Evolutionary conservation across 1,140 invertebrate species (phyloP).

Genomic region (Bombus huntii): DNA sequence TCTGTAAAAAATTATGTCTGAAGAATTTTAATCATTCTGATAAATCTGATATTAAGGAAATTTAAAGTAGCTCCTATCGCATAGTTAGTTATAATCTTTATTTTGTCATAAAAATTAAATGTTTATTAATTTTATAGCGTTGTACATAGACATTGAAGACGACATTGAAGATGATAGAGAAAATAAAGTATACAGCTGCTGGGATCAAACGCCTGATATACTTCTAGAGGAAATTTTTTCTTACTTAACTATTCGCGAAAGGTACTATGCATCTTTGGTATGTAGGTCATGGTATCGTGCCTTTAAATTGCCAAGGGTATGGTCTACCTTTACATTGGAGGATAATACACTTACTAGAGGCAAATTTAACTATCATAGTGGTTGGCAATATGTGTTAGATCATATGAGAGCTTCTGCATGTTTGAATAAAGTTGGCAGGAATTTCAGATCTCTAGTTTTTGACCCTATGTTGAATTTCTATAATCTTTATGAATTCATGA

Average conservation of each 20-base stretch:
- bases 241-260: constrained; percentile 86
- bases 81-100: background rate
- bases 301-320: constrained; percentile 89
- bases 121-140: constrained; percentile 77
- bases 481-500: constrained; percentile 93
- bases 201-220: constrained; percentile 89
- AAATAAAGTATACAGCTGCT: constrained; percentile 83
- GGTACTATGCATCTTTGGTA: constrained; percentile 90
- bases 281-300: constrained; percentile 87
- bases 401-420: constrained; percentile 89
- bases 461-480: constrained; percentile 91
- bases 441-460: constrained; percentile 88
- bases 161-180: constrained; percentile 77
- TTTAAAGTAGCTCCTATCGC: no score
- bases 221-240: constrained; percentile 90
- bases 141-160: constrained; percentile 85
- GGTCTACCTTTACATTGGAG: constrained; percentile 88
- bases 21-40: background rate
- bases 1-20: no score
- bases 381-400: constrained; percentile 91
- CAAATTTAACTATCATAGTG: constrained; percentile 92
- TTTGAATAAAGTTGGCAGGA: constrained; percentile 87
- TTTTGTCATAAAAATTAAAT: background rate
- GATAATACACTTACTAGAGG: constrained; percentile 89
- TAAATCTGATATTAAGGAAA: background rate